Base-by-base conservation (phyloP, 92 coral and sea anemone species). In the Paragorgia papillata region DNA sequence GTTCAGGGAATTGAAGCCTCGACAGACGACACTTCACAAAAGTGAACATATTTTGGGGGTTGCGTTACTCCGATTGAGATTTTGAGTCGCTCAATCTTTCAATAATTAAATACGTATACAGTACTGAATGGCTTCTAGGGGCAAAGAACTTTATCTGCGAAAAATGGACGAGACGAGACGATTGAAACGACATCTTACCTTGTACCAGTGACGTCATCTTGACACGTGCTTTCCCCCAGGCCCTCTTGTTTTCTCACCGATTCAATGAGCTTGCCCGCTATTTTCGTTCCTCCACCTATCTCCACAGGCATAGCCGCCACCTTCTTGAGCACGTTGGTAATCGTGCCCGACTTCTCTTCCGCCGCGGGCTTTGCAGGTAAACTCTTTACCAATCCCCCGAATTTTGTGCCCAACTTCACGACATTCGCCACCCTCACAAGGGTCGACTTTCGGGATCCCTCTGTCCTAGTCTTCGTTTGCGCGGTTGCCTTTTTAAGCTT, bases 281-380 rank as follows among this genome's bases (percentile, higher is more conserved):
- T 4, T 44, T 53, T 70, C 9, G 27, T 28, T 50, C 48, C 62
- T 21, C 43, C 37, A n/a, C n/a, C 48, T 31, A 53, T 70, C 22
- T 70, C 77, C 63, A 70, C 33, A 48, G 77, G 62, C 50, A 70
- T 63, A 4, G 56, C 22, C 0, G 48, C 49, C 6, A 63, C 15
- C 31, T 70, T 70, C 77, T 50, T 70, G 27, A 70, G 31, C 1
- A 63, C 77, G 3, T n/a, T 1, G 14, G 63, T 63, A 43, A 70
- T 54, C 18, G 48, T 25, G 0, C 29, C 46, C 5, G 77, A 70
- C 48, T 46, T 40, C 50, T 50, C 62, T 17, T 70, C 43, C 24
- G 62, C 25, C 28, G 21, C 30, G 9, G 62, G 13, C 25, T 31
- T 57, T 5, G 62, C 14, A 12, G n/a, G 3, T n/a, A n/a, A n/a